Evolutionary conservation across 2,797 vertebrate species (phyloP).

Genomic region (Orestias chungarensis): DNA sequence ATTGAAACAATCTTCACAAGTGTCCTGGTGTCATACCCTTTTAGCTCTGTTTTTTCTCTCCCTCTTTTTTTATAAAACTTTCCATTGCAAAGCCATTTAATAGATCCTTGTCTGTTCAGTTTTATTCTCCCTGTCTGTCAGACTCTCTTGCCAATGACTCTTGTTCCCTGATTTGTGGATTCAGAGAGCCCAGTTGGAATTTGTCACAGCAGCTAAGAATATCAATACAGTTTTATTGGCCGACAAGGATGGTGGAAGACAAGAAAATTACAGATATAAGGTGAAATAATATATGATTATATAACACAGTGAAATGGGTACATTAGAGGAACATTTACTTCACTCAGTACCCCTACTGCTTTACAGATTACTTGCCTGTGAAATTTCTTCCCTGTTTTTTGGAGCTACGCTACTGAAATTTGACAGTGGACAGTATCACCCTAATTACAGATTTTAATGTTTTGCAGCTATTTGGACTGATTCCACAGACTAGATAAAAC

Average conservation of each 20-base stretch:
- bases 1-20: background rate
- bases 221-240: slow-evolving; percentile 56
- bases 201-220: slow-evolving; percentile 38
- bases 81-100: slow-evolving; percentile 18
- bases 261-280: slow-evolving; percentile 26
- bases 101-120: slow-evolving; percentile 24
- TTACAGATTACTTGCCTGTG: slow-evolving; percentile 1
- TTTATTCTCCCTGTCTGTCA: slow-evolving; percentile 19
- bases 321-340: slow-evolving; percentile 2
- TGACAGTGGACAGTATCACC: slow-evolving; percentile 3
- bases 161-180: slow-evolving; percentile 30
- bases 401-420: background rate
- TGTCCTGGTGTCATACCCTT: background rate
- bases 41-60: background rate
- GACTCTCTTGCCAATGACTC: slow-evolving; percentile 28
- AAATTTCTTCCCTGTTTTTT: background rate
- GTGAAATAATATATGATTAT: slow-evolving; percentile 3
- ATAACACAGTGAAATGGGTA: slow-evolving; percentile 8
- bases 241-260: slow-evolving; percentile 27
- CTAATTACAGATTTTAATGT: background rate
- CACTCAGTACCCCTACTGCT: background rate
- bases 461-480: slow-evolving; percentile 22
- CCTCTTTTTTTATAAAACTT: slow-evolving; percentile 4
- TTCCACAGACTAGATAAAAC: slow-evolving; percentile 26
- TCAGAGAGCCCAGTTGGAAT: slow-evolving; percentile 33